Percentiles rank a stretch among this genome's conserved stretches.
Evolutionary conservation across 2,797 vertebrate genomes (phyloP).

Genomic region (Helarctos malayanus): DNA sequence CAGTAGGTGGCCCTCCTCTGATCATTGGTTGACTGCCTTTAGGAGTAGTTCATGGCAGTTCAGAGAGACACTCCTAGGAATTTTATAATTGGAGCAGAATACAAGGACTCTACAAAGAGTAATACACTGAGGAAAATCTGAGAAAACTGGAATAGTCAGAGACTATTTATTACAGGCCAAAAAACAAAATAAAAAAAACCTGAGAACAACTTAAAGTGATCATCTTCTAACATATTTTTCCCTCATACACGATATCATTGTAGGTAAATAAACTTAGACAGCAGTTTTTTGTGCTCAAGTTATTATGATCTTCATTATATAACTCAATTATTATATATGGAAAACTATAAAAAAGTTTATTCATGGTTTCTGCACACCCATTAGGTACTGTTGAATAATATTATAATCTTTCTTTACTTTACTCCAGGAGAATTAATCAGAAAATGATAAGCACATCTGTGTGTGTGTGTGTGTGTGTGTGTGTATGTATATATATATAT

Average conservation of each 20-base stretch:
- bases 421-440: background rate
- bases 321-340: background rate
- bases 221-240: background rate
- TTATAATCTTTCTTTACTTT: background rate
- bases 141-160: background rate
- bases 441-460: background rate
- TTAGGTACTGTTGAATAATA: background rate
- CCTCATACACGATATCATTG: background rate
- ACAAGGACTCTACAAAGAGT: background rate
- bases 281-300: background rate
- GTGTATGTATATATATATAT: background rate
- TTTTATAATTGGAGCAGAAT: constrained; percentile 22
- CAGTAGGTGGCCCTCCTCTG: background rate
- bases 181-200: background rate
- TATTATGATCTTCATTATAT: background rate
- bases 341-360: background rate
- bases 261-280: background rate
- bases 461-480: no score
- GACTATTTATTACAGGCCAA: constrained; percentile 9
- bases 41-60: background rate
- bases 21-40: constrained; percentile 3
- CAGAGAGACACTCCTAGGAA: constrained; percentile 8
- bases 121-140: constrained; percentile 17
- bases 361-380: background rate
- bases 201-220: background rate